These are phyloP conservation scores for Himalopsyche anomala DNA, from an alignment of 2,888 invertebrate species.

Conservation along the genomic window DNA sequence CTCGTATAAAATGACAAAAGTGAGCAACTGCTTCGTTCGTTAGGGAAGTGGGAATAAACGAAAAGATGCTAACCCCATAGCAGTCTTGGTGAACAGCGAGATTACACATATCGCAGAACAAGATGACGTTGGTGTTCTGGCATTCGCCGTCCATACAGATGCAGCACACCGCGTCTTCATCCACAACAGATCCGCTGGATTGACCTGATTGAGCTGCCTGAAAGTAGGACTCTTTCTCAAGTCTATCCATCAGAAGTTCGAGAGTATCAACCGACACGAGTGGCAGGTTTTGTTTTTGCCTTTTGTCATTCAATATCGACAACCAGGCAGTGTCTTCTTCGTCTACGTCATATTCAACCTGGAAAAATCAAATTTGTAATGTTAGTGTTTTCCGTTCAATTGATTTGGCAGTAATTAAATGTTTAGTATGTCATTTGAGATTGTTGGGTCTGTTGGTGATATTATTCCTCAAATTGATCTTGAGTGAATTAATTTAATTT, in stretches of 20 bases:
- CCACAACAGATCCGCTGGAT: conserved; percentile 83
- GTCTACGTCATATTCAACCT: conserved; percentile 96
- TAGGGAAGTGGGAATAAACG: background rate
- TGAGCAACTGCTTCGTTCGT: background rate
- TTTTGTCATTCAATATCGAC: conserved; percentile 89
- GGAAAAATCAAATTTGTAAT: conserved; percentile 28
- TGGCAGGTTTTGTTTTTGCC: conserved; percentile 83
- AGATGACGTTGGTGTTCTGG: conserved; percentile 98
- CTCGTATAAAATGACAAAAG: background rate
- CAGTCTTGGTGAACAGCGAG: conserved; percentile 99
- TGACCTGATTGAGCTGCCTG: conserved; percentile 85
- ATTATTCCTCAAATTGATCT: too few relatives aligned
- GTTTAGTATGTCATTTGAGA: background rate
- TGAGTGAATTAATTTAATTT: too few relatives aligned
- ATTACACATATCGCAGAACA: conserved; percentile 99
- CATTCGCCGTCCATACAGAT: conserved; percentile 99
- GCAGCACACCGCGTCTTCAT: conserved; percentile 98
- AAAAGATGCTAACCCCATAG: conserved; percentile 85
- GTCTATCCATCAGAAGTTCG: conserved; percentile 96
- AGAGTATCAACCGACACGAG: conserved; percentile 92
- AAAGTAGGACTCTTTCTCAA: conserved; percentile 98
- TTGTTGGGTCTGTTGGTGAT: too few relatives aligned
- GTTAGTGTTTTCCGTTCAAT: background rate
- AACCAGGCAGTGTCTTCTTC: conserved; percentile 99
- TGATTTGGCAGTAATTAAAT: background rate